phyloP scores from a whole-genome alignment of 2,797 vertebrate genomes.

The Enteromius fasciolatus region DNA sequence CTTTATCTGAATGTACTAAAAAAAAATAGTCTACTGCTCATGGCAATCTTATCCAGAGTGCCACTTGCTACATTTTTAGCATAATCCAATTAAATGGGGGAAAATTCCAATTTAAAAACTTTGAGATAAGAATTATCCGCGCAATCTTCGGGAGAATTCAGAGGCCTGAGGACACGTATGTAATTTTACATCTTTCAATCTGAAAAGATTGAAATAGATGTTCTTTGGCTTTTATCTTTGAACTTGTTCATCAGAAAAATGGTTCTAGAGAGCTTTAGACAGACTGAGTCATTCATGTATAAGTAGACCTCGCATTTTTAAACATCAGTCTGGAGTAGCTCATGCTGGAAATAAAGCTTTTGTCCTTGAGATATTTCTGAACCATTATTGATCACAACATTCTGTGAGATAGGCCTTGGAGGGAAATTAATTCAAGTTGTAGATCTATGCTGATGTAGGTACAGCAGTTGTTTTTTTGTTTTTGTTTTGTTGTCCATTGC shows the following conservation, averaged over 20 bases:
- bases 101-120: slow-evolving; percentile 34
- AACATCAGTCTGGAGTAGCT: neutral
- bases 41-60: neutral
- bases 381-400: neutral
- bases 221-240: slow-evolving; percentile 38
- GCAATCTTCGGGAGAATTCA: slow-evolving; percentile 24
- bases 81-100: slow-evolving; percentile 42
- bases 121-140: slow-evolving; percentile 32
- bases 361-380: slow-evolving; percentile 1
- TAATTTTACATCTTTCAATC: slow-evolving; percentile 36
- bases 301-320: neutral
- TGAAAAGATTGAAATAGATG: slow-evolving; percentile 10
- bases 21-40: neutral
- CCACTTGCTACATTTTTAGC: slow-evolving; percentile 20
- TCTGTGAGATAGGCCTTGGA: neutral
- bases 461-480: neutral
- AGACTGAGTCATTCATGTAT: slow-evolving; percentile 6
- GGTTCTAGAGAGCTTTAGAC: neutral
- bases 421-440: neutral
- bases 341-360: neutral
- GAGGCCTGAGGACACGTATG: slow-evolving; percentile 25
- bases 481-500: slow-evolving; percentile 15
- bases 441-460: neutral
- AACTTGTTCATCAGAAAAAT: slow-evolving; percentile 20
- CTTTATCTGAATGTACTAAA: neutral